Percentiles rank a stretch among this genome's conserved stretches.
phyloP scores from a whole-genome alignment of 2,113 vertebrate species.

The Vulpes ferrilata region DNA sequence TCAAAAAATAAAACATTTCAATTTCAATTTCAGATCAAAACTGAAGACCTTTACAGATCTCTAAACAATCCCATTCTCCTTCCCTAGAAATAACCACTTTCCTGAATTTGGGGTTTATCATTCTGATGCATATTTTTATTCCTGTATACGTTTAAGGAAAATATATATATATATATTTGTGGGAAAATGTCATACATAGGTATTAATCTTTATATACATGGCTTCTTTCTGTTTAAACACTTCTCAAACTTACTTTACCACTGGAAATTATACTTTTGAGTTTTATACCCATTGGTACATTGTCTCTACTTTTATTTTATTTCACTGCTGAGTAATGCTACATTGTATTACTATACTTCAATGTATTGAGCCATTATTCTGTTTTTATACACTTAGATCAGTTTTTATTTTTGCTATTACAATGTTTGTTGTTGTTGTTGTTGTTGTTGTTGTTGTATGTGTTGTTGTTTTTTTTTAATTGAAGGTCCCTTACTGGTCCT shows the following conservation, averaged over 20 bases:
- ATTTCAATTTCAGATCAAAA: not conserved
- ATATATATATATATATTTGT: not conserved
- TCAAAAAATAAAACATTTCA: not conserved
- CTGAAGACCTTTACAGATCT: not conserved
- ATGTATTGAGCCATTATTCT: not conserved
- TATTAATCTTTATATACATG: not conserved
- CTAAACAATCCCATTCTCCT: not conserved
- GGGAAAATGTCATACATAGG: not conserved
- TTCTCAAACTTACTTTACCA: not conserved
- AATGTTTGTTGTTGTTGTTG: not conserved
- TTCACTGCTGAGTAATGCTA: conserved; percentile 24
- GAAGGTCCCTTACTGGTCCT: too few species aligned
- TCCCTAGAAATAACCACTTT: not conserved
- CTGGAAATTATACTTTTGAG: not conserved
- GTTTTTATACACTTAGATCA: not conserved
- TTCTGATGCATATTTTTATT: not conserved
- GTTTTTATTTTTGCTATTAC: not conserved
- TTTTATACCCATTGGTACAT: not conserved
- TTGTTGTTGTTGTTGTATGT: too few species aligned
- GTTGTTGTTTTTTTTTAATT: too few species aligned
- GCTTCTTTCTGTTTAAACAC: not conserved
- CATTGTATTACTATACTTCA: not conserved
- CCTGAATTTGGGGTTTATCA: not conserved
- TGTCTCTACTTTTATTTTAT: not conserved
- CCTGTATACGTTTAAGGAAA: not conserved